These are phyloP conservation scores for Unio pictorum DNA, from an alignment of 2,888 invertebrate genomes.

Conservation along the genomic window DNA sequence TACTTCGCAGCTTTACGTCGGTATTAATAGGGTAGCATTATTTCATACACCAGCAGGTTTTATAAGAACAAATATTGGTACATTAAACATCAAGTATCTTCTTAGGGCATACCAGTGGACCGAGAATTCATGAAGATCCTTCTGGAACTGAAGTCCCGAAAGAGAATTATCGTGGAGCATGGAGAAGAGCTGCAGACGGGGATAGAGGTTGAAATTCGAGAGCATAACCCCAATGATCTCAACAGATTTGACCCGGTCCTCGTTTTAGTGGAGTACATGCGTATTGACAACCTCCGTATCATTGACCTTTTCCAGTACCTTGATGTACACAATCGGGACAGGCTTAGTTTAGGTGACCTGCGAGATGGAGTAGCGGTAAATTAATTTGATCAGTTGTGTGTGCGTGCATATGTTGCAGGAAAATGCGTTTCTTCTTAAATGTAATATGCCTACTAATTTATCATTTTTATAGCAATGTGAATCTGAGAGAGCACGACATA, in stretches of 20 bases:
- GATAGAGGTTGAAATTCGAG: slow-evolving; percentile 21
- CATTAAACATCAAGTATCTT: not conserved
- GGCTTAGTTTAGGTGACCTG: slow-evolving; percentile 51
- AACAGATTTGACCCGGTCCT: slow-evolving; percentile 56
- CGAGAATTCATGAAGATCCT: slow-evolving; percentile 29
- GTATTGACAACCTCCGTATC: slow-evolving; percentile 58
- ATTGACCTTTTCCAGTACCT: slow-evolving; percentile 64
- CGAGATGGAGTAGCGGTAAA: slow-evolving; percentile 56
- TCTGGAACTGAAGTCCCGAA: slow-evolving; percentile 14
- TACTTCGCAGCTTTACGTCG: no score
- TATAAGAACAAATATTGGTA: no score
- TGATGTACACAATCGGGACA: slow-evolving; percentile 50
- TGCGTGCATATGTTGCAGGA: not conserved
- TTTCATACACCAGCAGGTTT: no score
- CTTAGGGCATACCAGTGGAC: slow-evolving; percentile 45
- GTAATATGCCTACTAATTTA: no score
- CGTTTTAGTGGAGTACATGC: slow-evolving; percentile 63
- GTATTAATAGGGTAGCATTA: no score
- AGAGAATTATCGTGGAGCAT: slow-evolving; percentile 31
- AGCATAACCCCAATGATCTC: slow-evolving; percentile 52
- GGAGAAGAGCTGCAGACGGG: slow-evolving; percentile 31
- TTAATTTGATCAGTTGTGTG: not conserved
- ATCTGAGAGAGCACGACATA: no score
- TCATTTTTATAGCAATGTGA: no score
- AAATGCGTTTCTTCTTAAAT: no score